Base-by-base conservation (phyloP, 2,888 invertebrate species). In the Spilarctia lutea region DNA sequence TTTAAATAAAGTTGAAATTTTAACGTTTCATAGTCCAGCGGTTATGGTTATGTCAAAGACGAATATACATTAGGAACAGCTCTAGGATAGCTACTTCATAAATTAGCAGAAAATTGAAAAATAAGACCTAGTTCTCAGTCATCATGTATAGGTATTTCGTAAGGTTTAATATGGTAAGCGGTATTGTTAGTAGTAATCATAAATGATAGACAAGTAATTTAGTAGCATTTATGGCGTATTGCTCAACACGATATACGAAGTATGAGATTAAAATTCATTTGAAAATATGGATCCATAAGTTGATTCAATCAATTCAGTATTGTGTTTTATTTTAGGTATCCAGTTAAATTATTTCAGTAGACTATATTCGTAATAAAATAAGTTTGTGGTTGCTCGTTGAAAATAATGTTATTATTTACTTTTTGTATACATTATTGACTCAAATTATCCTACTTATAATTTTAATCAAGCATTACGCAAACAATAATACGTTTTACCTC, bases 121-220 rank as follows among this genome's bases (percentile, higher is more conserved):
- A 74, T 8, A 65, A 24, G 33, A 48, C 60, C 72, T 33, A 42
- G 65, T 69, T 69, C 27, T 60, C 65, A 75, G 18, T 30, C n/a
- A 73, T 70, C 60, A 73, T 24, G 63, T 56, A 68, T 45, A 63
- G 27, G 30, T 30, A 71, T 68, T 76, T 71, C 71, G 68, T 48
- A 71, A 76, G 27, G 63, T 16, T 63, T 73, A 69, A 70, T 75
- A 69, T 42, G n/a, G 65, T 71, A 73, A 75, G 60, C 35, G 72
- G 69, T 68, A 70, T 75, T 75, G 75, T 75, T 72, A 72, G 68
- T 42, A 66, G 65, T 68, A 75, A 75, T 75, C 72, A 72, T 72
- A 69, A 66, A 75, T 75, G 75, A 75, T 69, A 69, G 72, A 56
- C 69, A 75, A 42, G 60, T 72, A 72, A 75, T 72, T 72, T 75